Evolutionary conservation across 1,140 invertebrate genomes (phyloP), one percentile per base, ranked within the genome.

Genomic region (Geopemphigus sp.): DNA sequence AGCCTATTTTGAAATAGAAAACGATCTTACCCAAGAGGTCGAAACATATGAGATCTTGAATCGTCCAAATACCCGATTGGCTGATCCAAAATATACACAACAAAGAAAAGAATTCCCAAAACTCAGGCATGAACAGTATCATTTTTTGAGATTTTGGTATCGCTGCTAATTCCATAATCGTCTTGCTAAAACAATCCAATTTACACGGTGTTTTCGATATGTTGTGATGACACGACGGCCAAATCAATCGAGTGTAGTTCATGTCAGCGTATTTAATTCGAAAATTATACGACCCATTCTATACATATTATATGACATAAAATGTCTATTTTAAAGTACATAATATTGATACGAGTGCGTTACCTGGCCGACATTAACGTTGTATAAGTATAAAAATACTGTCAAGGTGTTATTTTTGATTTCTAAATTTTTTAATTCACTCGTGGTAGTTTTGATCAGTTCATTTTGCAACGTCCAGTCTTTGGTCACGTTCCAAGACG

Each of bases 21-120:
- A 39, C 32, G 32, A 4, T 8, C 54, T 74, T 59, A 76, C 73
- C 73, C 24, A 76, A 76, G 15, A 76, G 4, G 14, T 76, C 73
- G 8, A 76, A 45, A 39, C 73, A 76, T 47, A 76, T 76, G 1
- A 56, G 32, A 59, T 76, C 73, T 61, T 76, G 73, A 19, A 45
- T 57, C 4, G 54, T 39, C 73, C 73, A 76, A 24, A 76, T 76
- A 17, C 19, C 73, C 14, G 73, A 56, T 57, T 57, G 54, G 4
- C 53, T 57, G 1, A 45, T 22, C 73, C 73, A 76, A 76, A 59
- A 45, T 57, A 76, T 47, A 47, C 56, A 57, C 56, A 76, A 22
- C 22, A 76, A 17, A 10, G 32, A 29, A 17, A 76, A 57, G n/a
- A 59, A 76, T 47, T 57, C 14, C 73, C 73, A 76, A 76, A 76